Conservation (phyloP, 2,888 invertebrate genomes). For the Tortricodes alternella region DNA sequence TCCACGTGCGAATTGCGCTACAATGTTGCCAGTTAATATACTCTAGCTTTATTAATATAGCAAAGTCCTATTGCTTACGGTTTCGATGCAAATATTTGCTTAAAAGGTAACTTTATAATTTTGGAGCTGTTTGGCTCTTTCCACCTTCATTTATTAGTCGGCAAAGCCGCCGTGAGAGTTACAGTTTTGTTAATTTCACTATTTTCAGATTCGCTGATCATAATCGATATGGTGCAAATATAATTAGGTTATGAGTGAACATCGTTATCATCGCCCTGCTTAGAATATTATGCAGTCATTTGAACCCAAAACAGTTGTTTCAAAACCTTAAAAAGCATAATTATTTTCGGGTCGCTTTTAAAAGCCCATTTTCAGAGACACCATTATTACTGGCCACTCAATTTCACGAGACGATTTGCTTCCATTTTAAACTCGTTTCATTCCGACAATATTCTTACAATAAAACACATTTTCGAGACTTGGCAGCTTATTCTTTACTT, state of each 20-base stretch:
- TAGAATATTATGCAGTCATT: not conserved
- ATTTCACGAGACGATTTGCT: slow-evolving; percentile 16
- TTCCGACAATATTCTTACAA: slow-evolving; percentile 17
- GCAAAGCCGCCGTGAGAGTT: too few relatives aligned
- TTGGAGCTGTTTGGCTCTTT: too few relatives aligned
- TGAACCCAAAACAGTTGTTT: not conserved
- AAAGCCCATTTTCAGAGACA: slow-evolving; percentile 7
- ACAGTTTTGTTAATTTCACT: not conserved
- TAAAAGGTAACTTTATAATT: too few relatives aligned
- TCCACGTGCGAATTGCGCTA: slow-evolving; percentile 46
- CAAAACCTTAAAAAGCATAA: slow-evolving; percentile 1
- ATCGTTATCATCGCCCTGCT: not conserved
- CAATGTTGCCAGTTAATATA: slow-evolving; percentile 6
- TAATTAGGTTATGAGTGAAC: not conserved
- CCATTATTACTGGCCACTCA: slow-evolving; percentile 8
- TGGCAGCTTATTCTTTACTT: slow-evolving; percentile 10
- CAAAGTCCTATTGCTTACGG: too few relatives aligned
- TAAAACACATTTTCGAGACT: slow-evolving; percentile 14
- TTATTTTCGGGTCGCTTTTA: slow-evolving; percentile 5
- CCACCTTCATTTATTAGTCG: too few relatives aligned
- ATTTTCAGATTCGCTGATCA: not conserved
- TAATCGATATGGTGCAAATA: not conserved
- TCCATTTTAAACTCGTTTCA: slow-evolving; percentile 13
- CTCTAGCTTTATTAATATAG: too few relatives aligned
- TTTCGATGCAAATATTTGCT: too few relatives aligned